Percentiles rank a stretch among this genome's conserved stretches.
phyloP scores from a whole-genome alignment of 2,797 vertebrate species.

The Helarctos malayanus region DNA sequence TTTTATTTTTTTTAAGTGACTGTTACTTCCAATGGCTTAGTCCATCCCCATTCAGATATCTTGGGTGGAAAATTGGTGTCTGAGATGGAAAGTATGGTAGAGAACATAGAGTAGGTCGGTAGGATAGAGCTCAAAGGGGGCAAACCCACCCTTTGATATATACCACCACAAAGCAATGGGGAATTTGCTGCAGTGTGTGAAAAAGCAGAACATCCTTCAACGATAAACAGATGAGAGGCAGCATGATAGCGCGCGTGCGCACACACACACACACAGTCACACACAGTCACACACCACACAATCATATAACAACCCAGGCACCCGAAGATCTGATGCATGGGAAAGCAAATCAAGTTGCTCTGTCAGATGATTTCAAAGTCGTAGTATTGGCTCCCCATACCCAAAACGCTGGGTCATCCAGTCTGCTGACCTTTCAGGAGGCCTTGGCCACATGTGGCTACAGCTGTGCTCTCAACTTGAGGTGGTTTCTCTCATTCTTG shows the following conservation, averaged over 20 bases:
- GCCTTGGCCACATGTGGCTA: neutral
- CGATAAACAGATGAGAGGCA: neutral
- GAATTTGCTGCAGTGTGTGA: neutral
- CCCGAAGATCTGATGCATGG: neutral
- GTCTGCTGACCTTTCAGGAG: neutral
- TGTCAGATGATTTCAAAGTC: neutral
- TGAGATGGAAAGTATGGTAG: neutral
- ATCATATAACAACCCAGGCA: neutral
- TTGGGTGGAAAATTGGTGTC: neutral
- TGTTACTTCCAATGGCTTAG: conserved; percentile 63
- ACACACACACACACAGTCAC: neutral
- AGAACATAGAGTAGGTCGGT: neutral
- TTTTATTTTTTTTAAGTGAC: conserved; percentile 39
- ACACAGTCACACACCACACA: neutral
- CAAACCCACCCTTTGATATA: neutral
- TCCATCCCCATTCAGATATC: neutral
- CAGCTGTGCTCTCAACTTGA: neutral
- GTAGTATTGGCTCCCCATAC: neutral
- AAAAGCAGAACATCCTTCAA: neutral
- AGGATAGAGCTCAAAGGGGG: neutral
- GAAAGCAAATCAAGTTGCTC: neutral
- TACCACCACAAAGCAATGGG: neutral
- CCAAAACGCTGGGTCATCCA: neutral
- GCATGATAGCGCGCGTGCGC: accelerated
- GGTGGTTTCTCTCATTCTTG: neutral